These are phyloP conservation scores for Halichoerus grypus DNA, from an alignment of 2,113 vertebrate species.

Conservation along the genomic window DNA sequence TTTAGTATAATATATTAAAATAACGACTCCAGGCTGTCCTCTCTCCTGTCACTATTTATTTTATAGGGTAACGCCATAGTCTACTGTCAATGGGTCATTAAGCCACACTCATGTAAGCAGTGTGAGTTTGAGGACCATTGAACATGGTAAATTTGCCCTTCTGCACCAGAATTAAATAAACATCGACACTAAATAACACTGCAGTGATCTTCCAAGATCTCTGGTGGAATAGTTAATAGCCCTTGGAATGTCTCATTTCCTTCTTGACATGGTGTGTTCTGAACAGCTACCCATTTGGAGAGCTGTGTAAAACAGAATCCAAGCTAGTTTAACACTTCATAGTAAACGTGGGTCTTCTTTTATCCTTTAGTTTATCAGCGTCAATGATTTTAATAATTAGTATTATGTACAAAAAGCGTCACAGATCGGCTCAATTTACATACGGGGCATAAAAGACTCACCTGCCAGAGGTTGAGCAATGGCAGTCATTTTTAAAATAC, in stretches of 20 bases:
- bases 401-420: background rate
- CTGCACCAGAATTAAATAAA: conserved; percentile 66
- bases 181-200: background rate
- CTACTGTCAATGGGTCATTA: conserved; percentile 27
- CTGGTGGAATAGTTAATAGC: conserved; percentile 53
- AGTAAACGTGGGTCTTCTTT: background rate
- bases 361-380: background rate
- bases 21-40: background rate
- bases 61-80: background rate
- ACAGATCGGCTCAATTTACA: background rate
- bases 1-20: background rate
- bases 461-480: background rate
- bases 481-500: background rate
- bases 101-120: conserved; percentile 19
- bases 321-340: background rate
- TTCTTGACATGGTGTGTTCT: conserved; percentile 28
- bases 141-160: conserved; percentile 37
- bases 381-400: background rate
- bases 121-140: conserved; percentile 55
- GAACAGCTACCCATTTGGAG: background rate
- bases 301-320: background rate
- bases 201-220: conserved; percentile 29
- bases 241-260: conserved; percentile 57
- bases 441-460: background rate
- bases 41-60: background rate